Conservation (phyloP, 1,140 invertebrate genomes). For the Drosophila parvula region DNA sequence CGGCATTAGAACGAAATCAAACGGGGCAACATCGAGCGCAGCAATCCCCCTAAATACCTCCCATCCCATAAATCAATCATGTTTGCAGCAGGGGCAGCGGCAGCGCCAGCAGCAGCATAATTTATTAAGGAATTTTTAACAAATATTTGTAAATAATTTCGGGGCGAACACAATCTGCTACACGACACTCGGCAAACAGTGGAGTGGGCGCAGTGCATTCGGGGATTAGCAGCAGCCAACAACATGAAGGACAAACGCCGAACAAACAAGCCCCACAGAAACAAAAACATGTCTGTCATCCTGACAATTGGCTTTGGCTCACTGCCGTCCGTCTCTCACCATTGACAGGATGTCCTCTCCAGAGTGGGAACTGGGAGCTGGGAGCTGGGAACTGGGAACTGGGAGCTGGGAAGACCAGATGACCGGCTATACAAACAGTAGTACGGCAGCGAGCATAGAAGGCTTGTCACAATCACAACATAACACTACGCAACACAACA, state of each 20-base stretch:
- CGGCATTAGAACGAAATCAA: conserved; percentile 50
- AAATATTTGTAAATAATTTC: conserved; percentile 81
- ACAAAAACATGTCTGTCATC: conserved; percentile 70
- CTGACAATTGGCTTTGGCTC: conserved; percentile 73
- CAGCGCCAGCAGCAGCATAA: conserved; percentile 48
- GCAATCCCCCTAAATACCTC: conserved; percentile 20
- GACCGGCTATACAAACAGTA: conserved; percentile 56
- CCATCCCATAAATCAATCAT: conserved; percentile 75
- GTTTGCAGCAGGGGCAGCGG: conserved; percentile 36
- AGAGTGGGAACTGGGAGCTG: background rate
- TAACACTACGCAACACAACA: conserved; percentile 27
- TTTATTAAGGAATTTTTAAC: conserved; percentile 71
- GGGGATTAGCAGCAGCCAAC: conserved; percentile 64
- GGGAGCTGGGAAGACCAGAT: conserved; percentile 18
- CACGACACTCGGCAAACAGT: conserved; percentile 49
- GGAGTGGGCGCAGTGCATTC: conserved; percentile 37
- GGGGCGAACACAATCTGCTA: conserved; percentile 66
- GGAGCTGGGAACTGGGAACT: background rate
- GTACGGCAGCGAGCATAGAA: conserved; percentile 13
- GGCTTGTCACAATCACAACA: conserved; percentile 71
- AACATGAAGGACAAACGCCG: conserved; percentile 29
- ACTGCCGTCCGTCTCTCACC: conserved; percentile 26
- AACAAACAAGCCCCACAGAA: conserved; percentile 57
- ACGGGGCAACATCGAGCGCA: conserved; percentile 4
- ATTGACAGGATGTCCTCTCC: conserved; percentile 31